Base-by-base conservation (phyloP, 2,113 vertebrate species). In the Tragulus kanchil region DNA sequence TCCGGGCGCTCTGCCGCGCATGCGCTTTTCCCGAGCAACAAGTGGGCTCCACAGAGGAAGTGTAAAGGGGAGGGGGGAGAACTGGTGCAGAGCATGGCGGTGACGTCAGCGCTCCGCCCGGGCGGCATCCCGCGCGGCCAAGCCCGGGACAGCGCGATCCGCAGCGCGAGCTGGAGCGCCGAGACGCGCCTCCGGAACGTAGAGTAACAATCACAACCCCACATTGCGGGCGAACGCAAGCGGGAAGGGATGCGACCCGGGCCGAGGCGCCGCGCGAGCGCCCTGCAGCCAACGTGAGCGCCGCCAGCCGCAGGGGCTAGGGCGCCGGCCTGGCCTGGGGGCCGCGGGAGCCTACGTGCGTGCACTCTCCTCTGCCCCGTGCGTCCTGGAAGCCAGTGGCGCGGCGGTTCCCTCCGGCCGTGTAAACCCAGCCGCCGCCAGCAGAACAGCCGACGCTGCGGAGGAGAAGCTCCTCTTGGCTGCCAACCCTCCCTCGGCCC, bases 71-170 rank as follows among this genome's bases (percentile, higher is more conserved):
- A 85, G 85, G 62, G 96, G 95, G 96, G 88, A 94, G 90, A 93
- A 97, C 94, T 98, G 98, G 98, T 98, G 98, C 98, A 97, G 98
- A 98, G 97, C 98, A 97, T 97, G 98, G 98, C 83, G 97, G 98
- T 99, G 98, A 99, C 99, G 99, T 99, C 99, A 99, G 98, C 97
- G 97, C 98, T 97, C 98, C 98, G 98, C 98, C 98, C 98, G 99
- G 99, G 99, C 98, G 99, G 98, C 98, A 98, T 99, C 98, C 98
- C 98, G 97, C 98, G 98, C 96, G 89, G 96, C 97, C 92, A 90
- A 97, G 97, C 96, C 94, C 95, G 97, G 96, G 98, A 98, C 97
- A 97, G 98, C 97, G 97, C 96, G 95, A 97, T 98, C 92, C 96
- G 97, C 98, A 97, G 98, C 98, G 97, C 23, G 94, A 98, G 97